Evolutionary conservation across 2,888 invertebrate species (phyloP).

Genomic region (Drosophila gaucha): DNA sequence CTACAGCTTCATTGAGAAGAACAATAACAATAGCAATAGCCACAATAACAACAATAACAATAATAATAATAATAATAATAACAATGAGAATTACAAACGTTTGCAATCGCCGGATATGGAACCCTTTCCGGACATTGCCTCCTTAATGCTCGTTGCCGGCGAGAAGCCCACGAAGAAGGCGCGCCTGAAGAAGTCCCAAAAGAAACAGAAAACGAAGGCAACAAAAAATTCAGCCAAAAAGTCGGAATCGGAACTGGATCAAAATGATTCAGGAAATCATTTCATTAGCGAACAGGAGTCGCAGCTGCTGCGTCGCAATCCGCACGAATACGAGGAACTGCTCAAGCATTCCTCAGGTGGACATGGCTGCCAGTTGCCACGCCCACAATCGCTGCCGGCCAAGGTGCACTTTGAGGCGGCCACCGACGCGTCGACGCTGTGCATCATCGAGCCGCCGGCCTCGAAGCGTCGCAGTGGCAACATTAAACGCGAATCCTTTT

Average conservation of each 20-base stretch:
- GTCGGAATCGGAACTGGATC: background rate
- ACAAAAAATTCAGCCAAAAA: slow-evolving; percentile 21
- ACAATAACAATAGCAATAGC: slow-evolving; percentile 19
- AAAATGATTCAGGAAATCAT: background rate
- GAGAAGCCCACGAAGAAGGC: slow-evolving; percentile 12
- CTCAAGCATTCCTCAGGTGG: slow-evolving; percentile 16
- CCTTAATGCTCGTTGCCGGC: slow-evolving; percentile 28
- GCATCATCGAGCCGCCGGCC: background rate
- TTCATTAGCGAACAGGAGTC: slow-evolving; percentile 31
- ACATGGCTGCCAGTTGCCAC: slow-evolving; percentile 34
- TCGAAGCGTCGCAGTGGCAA: slow-evolving; percentile 29
- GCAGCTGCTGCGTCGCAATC: slow-evolving; percentile 36
- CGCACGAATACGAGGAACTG: slow-evolving; percentile 47
- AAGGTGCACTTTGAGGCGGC: slow-evolving; percentile 48
- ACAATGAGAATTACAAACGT: slow-evolving; percentile 8
- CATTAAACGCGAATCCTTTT: slow-evolving; percentile 79
- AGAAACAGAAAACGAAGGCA: background rate
- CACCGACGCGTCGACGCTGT: background rate
- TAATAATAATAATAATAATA: slow-evolving; percentile 13
- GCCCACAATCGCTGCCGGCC: slow-evolving; percentile 68
- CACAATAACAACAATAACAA: slow-evolving; percentile 27
- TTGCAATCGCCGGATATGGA: slow-evolving; percentile 39
- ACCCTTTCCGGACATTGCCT: slow-evolving; percentile 44
- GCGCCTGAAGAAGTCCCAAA: slow-evolving; percentile 26
- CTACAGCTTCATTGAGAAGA: slow-evolving; percentile 69